Base-by-base conservation (phyloP, 2,113 vertebrate species). In the Atherinomorus stipes region DNA sequence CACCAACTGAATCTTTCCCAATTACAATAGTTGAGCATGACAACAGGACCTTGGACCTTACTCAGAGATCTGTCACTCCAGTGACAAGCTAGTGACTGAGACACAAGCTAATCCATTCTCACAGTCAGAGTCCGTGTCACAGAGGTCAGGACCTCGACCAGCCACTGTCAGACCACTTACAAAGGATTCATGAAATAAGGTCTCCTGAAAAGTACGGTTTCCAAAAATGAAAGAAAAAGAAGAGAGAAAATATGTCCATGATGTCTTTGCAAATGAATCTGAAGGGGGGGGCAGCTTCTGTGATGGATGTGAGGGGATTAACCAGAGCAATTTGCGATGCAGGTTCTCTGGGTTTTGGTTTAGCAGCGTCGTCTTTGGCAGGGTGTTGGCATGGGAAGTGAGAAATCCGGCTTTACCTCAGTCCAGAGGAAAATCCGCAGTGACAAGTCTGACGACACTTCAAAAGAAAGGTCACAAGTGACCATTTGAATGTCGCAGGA, bases 61-160 rank as follows among this genome's bases (percentile, higher is more conserved):
- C 73, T 70, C 60, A 60, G 83, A 79, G 84, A 78, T 54, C 83
- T 81, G 89, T 89, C 90, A 86, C 37, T 88, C 56, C 50, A 51
- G 87, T 86, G 90, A 84, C 80, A 85, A 49, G 78, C 64, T 52
- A 52, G 62, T 21, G n/a, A 86, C 56, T 84, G 74, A 85, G 44
- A 65, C 65, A 89, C 71, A 25, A 53, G 81, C 63, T 88, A 85
- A 90, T 92, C 85, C 86, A 87, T 90, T 90, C 88, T 82, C 88
- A 89, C 86, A 80, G 74, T 73, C 69, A 64, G 71, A 80, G 74
- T 70, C 76, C 59, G 26, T 81, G 85, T 85, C 78, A 76, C 67
- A 75, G 61, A 74, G 86, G 76, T 76, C 42, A 44, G 56, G 74
- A 88, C 87, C 87, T 87, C 59, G 66, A 65, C 40, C 50, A 22